phyloP scores from a whole-genome alignment of 1,140 invertebrate species.

The Brachionus paranguensis region DNA sequence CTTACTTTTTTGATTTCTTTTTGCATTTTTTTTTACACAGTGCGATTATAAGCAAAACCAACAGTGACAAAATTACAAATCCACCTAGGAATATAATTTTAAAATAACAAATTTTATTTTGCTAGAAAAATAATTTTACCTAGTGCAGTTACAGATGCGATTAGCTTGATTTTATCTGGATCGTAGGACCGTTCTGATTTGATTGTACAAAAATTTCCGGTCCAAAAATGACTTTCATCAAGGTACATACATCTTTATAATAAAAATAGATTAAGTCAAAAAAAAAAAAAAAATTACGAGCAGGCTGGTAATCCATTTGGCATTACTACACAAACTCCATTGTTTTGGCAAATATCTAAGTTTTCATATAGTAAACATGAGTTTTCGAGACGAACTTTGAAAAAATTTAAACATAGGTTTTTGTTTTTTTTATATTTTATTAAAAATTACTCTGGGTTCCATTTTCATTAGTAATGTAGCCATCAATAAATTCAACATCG shows the following conservation, averaged over 20 bases:
- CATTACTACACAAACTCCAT: not conserved
- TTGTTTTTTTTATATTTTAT: not conserved
- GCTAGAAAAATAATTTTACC: not conserved
- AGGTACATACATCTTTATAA: not conserved
- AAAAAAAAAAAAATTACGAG: slow-evolving; percentile 1
- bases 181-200: not conserved
- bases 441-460: not conserved
- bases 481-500: not conserved
- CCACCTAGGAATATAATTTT: not conserved
- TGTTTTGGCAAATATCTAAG: not conserved
- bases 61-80: not conserved
- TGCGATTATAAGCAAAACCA: not conserved
- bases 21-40: not conserved
- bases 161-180: not conserved
- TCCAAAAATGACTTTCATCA: slow-evolving; percentile 25
- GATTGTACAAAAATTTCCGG: slow-evolving; percentile 15
- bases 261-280: not conserved
- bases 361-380: not conserved
- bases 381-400: not conserved
- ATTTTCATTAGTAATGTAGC: not conserved
- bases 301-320: not conserved
- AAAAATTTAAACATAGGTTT: too few relatives aligned
- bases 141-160: not conserved
- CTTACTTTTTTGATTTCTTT: not conserved
- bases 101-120: not conserved